These are phyloP conservation scores for Pontoporia blainvillei DNA, from an alignment of 2,113 vertebrate species.

Conservation along the genomic window DNA sequence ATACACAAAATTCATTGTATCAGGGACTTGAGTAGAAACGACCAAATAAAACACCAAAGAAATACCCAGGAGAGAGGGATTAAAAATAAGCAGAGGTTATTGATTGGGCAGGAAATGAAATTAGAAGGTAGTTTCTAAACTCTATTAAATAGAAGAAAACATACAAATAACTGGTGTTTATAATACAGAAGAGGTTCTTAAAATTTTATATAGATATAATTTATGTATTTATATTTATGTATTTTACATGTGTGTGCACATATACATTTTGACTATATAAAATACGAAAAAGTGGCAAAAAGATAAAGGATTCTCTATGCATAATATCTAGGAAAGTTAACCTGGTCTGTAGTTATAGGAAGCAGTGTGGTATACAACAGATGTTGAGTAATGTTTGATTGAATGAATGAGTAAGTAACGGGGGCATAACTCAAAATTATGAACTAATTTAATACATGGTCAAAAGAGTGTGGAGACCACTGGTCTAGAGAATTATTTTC, in stretches of 20 bases:
- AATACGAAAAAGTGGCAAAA: not conserved
- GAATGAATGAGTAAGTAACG: not conserved
- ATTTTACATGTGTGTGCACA: not conserved
- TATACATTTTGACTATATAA: not conserved
- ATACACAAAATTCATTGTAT: not conserved
- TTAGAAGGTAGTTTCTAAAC: not conserved
- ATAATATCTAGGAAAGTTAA: not conserved
- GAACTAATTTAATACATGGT: not conserved
- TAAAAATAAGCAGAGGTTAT: not conserved
- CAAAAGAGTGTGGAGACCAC: not conserved
- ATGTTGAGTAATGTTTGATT: not conserved
- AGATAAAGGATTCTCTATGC: not conserved
- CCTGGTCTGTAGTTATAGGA: not conserved
- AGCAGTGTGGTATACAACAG: not conserved
- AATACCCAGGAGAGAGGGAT: not conserved
- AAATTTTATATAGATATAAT: not conserved
- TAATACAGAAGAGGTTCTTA: not conserved
- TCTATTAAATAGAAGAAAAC: not conserved
- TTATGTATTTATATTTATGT: not conserved
- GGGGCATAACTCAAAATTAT: not conserved
- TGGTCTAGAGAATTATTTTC: not conserved
- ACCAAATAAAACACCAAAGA: not conserved
- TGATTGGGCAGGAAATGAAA: not conserved
- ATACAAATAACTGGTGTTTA: not conserved
- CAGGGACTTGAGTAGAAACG: not conserved